Base-by-base conservation (phyloP, 1,140 invertebrate genomes). In the Trichonephila inaurata region DNA sequence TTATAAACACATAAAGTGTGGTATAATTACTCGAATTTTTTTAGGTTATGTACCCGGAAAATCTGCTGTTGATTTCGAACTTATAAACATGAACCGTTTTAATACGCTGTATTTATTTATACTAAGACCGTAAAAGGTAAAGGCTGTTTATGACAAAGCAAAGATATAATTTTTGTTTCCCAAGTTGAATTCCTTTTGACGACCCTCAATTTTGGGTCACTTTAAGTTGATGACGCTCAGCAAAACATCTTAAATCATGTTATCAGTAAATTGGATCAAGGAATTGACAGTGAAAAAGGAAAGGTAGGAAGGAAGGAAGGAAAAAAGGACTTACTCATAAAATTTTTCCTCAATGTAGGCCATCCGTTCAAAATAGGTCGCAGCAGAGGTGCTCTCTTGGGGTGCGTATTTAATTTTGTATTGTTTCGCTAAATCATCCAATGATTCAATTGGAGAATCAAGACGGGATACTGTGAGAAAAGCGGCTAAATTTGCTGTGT, bases 351-450 rank as follows among this genome's bases (percentile, higher is more conserved):
- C 99, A 94, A 99, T 99, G 94, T 98, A 97, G 7, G 98, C 98
- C 99, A 99, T 99, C 86, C 99, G 96, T 95, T 99, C 96, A 95
- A 99, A 99, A 95, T 99, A 99, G 0, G 97, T 98, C 97, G 98
- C 98, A 0, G 98, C 98, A 0, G 98, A 97, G 0, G 98, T 98
- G 0, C 98, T 97, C 91, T 98, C 97, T 92, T 95, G 95, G 0
- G 99, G 98, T 0, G 98, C 98, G 95, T 99, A 99, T 87, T 98
- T 97, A 90, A 99, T 98, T 95, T 99, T 99, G 95, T 99, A 99
- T 95, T 99, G 99, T 95, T 99, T 99, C 33, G 98, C 97, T 16
- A 99, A 96, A 95, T 99, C 98, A 94, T 99, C 98, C 91, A 99
- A 96, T 0, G 98, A 98, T 95, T 99, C 98, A 72, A 99, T 98